Percentiles rank a stretch among this genome's conserved stretches.
phyloP scores from a whole-genome alignment of 2,113 vertebrate genomes.

The Campylorhamphus procurvoides region DNA sequence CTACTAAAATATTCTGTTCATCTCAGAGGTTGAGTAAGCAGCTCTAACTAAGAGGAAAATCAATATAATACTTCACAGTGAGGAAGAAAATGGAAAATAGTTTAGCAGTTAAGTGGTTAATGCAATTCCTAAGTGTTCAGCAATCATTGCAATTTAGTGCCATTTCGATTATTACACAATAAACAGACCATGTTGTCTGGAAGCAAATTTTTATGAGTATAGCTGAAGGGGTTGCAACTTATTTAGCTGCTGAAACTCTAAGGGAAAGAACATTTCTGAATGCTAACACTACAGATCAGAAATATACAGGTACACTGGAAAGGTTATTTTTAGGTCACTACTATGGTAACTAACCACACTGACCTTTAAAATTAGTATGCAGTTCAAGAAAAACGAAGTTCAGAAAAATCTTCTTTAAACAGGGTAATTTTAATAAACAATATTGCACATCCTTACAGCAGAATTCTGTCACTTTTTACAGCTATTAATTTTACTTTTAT shows the following conservation, averaged over 20 bases:
- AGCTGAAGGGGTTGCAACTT: constrained; percentile 85
- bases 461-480: constrained; percentile 59
- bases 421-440: constrained; percentile 46
- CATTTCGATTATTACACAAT: constrained; percentile 89
- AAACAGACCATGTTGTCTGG: constrained; percentile 88
- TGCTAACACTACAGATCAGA: constrained; percentile 69
- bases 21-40: constrained; percentile 47
- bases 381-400: constrained; percentile 70
- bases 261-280: constrained; percentile 76
- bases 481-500: constrained; percentile 48
- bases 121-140: constrained; percentile 82
- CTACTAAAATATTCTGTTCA: constrained; percentile 23
- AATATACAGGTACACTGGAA: constrained; percentile 76
- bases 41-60: constrained; percentile 37
- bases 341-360: constrained; percentile 69
- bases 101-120: constrained; percentile 82
- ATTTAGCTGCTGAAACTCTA: constrained; percentile 80
- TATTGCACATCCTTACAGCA: constrained; percentile 18
- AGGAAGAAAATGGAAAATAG: constrained; percentile 57
- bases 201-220: constrained; percentile 89
- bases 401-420: constrained; percentile 64
- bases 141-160: constrained; percentile 86
- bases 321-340: constrained; percentile 79
- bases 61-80: constrained; percentile 32
- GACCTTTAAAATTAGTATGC: constrained; percentile 77